Evolutionary conservation across 2,797 vertebrate genomes (phyloP).

Genomic region (Bradypodion ventrale): DNA sequence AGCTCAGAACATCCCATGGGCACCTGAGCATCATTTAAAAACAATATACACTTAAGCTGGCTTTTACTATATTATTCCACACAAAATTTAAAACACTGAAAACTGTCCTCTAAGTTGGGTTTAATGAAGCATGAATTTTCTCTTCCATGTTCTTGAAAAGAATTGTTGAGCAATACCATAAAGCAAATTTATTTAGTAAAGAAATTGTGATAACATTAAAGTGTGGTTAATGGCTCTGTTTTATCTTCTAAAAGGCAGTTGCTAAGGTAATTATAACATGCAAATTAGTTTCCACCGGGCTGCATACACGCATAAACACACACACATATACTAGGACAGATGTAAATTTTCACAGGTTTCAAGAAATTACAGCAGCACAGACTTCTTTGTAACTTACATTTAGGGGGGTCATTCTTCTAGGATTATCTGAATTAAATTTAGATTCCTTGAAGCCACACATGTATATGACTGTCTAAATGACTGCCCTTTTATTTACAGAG

Average conservation of each 20-base stretch:
- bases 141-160: conserved; percentile 44
- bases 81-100: conserved; percentile 47
- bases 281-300: conserved; percentile 67
- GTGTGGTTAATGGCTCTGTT: conserved; percentile 66
- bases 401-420: background rate
- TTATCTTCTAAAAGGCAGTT: conserved; percentile 70
- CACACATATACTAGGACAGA: conserved; percentile 56
- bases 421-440: background rate
- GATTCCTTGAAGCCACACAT: too few relatives aligned
- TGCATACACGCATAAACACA: conserved; percentile 63
- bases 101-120: conserved; percentile 54
- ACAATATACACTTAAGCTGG: conserved; percentile 56
- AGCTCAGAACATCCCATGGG: conserved; percentile 34
- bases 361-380: background rate
- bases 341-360: conserved; percentile 26
- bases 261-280: conserved; percentile 74
- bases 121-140: conserved; percentile 59
- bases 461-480: too few relatives aligned
- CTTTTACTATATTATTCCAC: conserved; percentile 42
- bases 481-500: background rate
- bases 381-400: background rate
- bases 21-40: conserved; percentile 25
- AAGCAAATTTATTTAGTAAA: conserved; percentile 65
- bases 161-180: conserved; percentile 57
- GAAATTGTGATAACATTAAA: conserved; percentile 61